A percentile compares a stretch with the other conserved stretches of the same genome.
These are phyloP conservation scores for Mormyrus hasselquistii DNA, from an alignment of 2,797 vertebrate genomes.

Conservation along the genomic window DNA sequence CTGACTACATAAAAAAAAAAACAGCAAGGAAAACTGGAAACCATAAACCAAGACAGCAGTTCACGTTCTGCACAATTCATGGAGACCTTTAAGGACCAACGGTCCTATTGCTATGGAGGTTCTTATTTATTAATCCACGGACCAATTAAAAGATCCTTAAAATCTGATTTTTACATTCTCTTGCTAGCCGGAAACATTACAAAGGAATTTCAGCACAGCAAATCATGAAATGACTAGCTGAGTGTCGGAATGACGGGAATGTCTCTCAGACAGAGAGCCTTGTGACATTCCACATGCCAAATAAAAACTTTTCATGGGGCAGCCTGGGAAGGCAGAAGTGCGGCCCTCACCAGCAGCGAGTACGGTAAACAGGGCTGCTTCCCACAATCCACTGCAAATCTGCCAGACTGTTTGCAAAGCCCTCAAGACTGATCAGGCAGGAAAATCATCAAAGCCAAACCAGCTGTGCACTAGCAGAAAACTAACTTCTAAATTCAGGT, in stretches of 20 bases:
- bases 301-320: neutral
- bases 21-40: neutral
- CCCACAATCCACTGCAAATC: neutral
- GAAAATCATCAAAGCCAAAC: neutral
- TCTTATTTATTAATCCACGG: neutral
- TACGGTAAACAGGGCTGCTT: neutral
- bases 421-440: neutral
- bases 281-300: neutral
- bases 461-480: neutral
- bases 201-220: neutral
- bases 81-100: neutral
- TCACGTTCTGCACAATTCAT: neutral
- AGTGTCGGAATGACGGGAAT: neutral
- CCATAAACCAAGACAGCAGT: neutral
- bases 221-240: neutral
- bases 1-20: neutral
- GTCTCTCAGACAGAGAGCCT: neutral
- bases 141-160: neutral
- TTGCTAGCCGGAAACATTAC: neutral
- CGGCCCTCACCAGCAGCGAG: neutral
- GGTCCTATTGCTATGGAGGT: neutral
- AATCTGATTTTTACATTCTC: neutral
- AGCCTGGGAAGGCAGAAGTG: neutral
- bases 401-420: neutral
- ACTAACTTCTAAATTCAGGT: neutral